These are phyloP conservation scores for Aethina tumida DNA, from an alignment of 1,140 invertebrate genomes.

Conservation along the genomic window DNA sequence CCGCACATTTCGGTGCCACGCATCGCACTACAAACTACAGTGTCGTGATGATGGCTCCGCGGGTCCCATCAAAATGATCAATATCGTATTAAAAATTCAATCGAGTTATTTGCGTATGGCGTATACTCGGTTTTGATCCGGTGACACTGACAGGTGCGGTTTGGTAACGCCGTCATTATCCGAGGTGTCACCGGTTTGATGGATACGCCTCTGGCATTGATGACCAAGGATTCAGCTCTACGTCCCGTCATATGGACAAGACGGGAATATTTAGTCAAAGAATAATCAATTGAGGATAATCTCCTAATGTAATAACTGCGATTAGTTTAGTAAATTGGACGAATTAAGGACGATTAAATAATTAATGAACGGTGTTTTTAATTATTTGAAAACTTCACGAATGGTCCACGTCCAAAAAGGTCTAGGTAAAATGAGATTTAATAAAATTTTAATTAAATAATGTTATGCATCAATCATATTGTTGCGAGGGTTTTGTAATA, in stretches of 20 bases:
- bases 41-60: too few species aligned
- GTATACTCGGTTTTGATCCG: too few species aligned
- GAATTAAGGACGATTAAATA: neutral
- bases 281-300: too few species aligned
- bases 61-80: too few species aligned
- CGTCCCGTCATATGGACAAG: too few species aligned
- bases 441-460: neutral
- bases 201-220: too few species aligned
- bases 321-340: too few species aligned
- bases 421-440: conserved; percentile 1
- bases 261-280: too few species aligned
- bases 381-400: neutral
- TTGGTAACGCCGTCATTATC: conserved; percentile 11
- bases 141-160: conserved; percentile 21
- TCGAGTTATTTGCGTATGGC: conserved; percentile 13
- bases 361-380: neutral
- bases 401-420: neutral
- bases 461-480: neutral
- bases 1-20: too few species aligned
- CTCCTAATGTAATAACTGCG: too few species aligned
- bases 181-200: conserved; percentile 16
- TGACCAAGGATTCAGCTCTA: too few species aligned
- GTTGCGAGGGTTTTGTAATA: conserved; percentile 2
- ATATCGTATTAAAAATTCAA: conserved; percentile 21
- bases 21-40: too few species aligned